These are phyloP conservation scores for Nomada fucata DNA, from an alignment of 2,888 invertebrate genomes.

Conservation along the genomic window DNA sequence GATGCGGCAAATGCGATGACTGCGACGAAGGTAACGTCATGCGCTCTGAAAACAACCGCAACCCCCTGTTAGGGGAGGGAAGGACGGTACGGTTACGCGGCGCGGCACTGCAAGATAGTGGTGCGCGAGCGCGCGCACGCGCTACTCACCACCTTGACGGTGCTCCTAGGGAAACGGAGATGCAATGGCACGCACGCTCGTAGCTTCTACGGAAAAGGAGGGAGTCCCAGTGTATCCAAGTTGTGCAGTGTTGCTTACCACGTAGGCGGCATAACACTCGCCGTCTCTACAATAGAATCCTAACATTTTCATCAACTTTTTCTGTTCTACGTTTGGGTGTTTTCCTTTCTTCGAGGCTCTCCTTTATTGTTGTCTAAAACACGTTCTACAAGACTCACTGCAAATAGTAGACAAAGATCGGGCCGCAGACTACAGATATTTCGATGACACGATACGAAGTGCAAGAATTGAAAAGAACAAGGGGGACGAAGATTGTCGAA, in stretches of 20 bases:
- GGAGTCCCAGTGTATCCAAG: conserved; percentile 65
- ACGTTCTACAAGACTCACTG: neutral
- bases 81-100: neutral
- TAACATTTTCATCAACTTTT: conserved; percentile 63
- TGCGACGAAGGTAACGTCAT: conserved; percentile 79
- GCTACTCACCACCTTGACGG: neutral
- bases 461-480: neutral
- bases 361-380: neutral
- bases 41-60: conserved; percentile 57
- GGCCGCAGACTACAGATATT: neutral
- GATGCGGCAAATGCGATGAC: conserved; percentile 78
- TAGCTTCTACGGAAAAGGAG: conserved; percentile 50
- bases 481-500: neutral
- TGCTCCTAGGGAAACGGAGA: conserved; percentile 10
- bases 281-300: conserved; percentile 69
- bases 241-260: conserved; percentile 79
- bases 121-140: conserved; percentile 34
- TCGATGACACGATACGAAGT: neutral
- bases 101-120: neutral
- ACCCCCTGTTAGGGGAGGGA: conserved; percentile 28
- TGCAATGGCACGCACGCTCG: conserved; percentile 30
- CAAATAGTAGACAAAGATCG: neutral
- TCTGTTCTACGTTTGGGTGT: conserved; percentile 24
- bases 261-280: conserved; percentile 80
- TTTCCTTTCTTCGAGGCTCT: conserved; percentile 6